Percentiles rank a stretch among this genome's conserved stretches.
Conservation (phyloP, 2,888 invertebrate genomes). For the Adela reaumurella region DNA sequence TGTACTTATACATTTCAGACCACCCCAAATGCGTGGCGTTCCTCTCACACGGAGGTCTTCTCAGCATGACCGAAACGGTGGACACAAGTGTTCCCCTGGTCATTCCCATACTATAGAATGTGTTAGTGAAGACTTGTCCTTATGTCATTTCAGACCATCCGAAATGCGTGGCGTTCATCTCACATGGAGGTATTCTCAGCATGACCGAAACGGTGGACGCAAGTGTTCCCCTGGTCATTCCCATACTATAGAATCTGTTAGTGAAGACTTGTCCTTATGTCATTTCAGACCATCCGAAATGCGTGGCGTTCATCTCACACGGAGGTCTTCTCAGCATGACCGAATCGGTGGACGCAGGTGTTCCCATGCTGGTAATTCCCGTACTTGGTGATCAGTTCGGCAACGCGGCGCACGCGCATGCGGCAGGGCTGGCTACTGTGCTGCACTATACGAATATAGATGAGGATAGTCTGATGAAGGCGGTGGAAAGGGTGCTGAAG, state of each 20-base stretch:
- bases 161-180: conserved; percentile 49
- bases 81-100: too few species aligned
- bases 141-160: conserved; percentile 47
- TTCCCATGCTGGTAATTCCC: conserved; percentile 11
- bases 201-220: conserved; percentile 9
- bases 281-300: conserved; percentile 11
- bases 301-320: conserved; percentile 12
- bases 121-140: too few species aligned
- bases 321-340: conserved; percentile 11
- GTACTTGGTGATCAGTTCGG: conserved; percentile 15
- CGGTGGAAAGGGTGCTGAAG: conserved; percentile 34
- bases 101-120: too few species aligned
- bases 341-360: conserved; percentile 9
- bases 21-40: conserved; percentile 58
- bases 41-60: too few species aligned
- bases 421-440: conserved; percentile 28
- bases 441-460: conserved; percentile 33
- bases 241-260: conserved; percentile 16
- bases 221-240: conserved; percentile 11
- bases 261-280: too few species aligned
- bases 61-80: too few species aligned
- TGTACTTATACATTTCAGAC: conserved; percentile 25
- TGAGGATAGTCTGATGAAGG: conserved; percentile 32
- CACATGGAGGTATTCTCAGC: conserved; percentile 11
- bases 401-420: conserved; percentile 17